These are phyloP conservation scores for Pachycephala philippinensis DNA, from an alignment of 2,113 vertebrate genomes.

Conservation along the genomic window DNA sequence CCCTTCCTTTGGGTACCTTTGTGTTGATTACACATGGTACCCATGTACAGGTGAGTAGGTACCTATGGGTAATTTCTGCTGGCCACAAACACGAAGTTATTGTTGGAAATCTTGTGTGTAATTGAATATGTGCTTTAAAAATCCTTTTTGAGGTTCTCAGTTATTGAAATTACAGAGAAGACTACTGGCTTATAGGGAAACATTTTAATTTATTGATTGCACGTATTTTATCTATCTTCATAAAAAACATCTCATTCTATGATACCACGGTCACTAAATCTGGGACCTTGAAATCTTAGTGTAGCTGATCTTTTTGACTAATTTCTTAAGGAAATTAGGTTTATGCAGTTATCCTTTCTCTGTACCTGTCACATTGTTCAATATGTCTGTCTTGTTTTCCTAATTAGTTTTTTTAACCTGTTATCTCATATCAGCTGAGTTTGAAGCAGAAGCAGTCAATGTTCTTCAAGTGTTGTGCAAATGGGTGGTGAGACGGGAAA, in stretches of 20 bases:
- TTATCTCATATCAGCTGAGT: neutral
- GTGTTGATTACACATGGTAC: neutral
- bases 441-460: neutral
- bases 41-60: neutral
- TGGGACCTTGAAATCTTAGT: neutral
- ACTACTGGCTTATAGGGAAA: neutral
- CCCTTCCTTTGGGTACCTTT: neutral
- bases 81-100: neutral
- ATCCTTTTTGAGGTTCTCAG: neutral
- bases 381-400: neutral
- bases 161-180: neutral
- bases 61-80: neutral
- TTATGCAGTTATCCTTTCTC: neutral
- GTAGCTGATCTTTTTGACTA: neutral
- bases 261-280: neutral
- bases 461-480: neutral
- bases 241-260: neutral
- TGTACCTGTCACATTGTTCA: neutral
- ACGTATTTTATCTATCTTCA: neutral
- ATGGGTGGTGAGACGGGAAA: neutral
- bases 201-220: neutral
- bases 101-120: neutral
- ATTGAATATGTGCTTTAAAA: neutral
- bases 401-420: neutral
- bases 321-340: neutral